Evolutionary conservation across 1,140 invertebrate genomes (phyloP), one percentile per base, ranked within the genome.

Genomic region (Nasonia giraulti): DNA sequence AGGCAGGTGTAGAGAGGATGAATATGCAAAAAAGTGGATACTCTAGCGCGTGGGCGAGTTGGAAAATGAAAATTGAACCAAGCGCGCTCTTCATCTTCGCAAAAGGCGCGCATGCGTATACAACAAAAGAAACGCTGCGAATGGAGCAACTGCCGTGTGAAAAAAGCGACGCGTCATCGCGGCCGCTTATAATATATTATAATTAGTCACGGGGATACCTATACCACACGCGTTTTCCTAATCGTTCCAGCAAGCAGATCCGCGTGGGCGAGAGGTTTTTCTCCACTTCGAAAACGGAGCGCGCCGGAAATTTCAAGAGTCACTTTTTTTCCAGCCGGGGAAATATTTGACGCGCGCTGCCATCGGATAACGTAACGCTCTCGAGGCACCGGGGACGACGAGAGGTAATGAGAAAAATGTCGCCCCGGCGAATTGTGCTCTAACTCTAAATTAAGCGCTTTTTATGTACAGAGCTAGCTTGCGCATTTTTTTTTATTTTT

Each of bases 361-460:
- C 33, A 37, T 37, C 40, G 10, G 40, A 44, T n/a, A 62, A 62
- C 0, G 20, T 62, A 20, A 7, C 17, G 55, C 55, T n/a, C 12
- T 11, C 47, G 47, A 50, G 47, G 11, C 8, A 11, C 8, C 17
- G 55, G 55, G 14, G 27, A 37, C 33, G 33, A 55, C 4, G 17
- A 20, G 50, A 55, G 50, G 73, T 74, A 74, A 74, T 40, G 73
- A 74, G 73, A 74, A 74, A 74, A 74, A 74, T 31, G 73, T 74
- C 73, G 20, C 55, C 7, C 20, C 6, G 20, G 55, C 55, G 40
- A 74, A 74, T 74, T 40, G 37, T 20, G 37, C 33, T 71, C 31
- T 71, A 33, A 71, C 69, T 71, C 55, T 62, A 17, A 62, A 62
- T 62, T 62, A 62, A 62, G 55, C 17, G 55, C 55, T 6, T 62